Base-by-base conservation (phyloP, 1,140 invertebrate species). In the Trinorchestia longiramus region DNA sequence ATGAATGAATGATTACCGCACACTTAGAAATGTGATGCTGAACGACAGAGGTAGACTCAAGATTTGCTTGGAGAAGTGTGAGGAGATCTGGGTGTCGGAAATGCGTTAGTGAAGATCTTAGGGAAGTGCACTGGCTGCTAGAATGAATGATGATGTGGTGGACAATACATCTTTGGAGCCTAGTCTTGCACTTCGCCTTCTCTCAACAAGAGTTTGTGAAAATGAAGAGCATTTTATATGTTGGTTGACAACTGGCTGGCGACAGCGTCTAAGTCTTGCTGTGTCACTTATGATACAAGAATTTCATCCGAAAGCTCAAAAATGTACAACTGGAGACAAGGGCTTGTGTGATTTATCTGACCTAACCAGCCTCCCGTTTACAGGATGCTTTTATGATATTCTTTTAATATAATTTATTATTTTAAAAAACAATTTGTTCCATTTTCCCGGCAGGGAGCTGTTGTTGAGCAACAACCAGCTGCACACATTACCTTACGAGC, bases 401-500 rank as follows among this genome's bases (percentile, higher is more conserved):
- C n/a, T n/a, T n/a, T n/a, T n/a, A 19, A 90, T 41, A 28, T 90
- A 41, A 15, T 11, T 90, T 42, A 36, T 15, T 42, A 0, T 90
- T 1, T 90, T 42, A 42, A 41, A 77, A 15, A 77, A 11, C 1
- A 40, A 1, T 92, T 94, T 96, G 96, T 96, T 96, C 97, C 97
- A 97, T 96, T 96, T 96, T 98, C 98, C 1, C 28, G 62, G 43
- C 97, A 99, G 99, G 97, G 99, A 99, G 97, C 98, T 99, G 96
- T 98, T 99, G 97, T 98, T 99, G 95, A 99, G 99, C 97, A 98
- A 99, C 97, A 99, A 99, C 97, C 98, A 98, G 97, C 98, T 99
- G 96, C 98, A 99, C 95, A 98, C 98, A 96, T 98, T 99, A 97
- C 99, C 99, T 3, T 99, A 99, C 97, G 99, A 99, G 97, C 98